A percentile compares a stretch with the other conserved stretches of the same genome.
Conservation (phyloP, 2,113 vertebrate species). For the Todiramphus chloris region DNA sequence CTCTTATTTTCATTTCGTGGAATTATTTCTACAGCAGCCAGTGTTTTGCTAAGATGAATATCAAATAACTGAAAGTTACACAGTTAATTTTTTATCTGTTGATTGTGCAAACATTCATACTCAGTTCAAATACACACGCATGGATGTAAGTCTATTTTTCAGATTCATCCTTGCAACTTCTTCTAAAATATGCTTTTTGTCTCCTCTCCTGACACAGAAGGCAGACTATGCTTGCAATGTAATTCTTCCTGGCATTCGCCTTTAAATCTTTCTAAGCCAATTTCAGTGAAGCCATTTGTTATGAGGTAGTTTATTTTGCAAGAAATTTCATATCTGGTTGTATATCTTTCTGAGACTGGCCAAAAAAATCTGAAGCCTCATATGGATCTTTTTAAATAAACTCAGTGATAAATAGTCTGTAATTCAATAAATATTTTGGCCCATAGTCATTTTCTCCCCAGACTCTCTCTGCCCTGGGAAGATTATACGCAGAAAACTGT, state of each 20-base stretch:
- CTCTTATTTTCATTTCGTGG: not conserved
- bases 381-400: constrained; percentile 38
- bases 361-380: not conserved
- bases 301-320: not conserved
- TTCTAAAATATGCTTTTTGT: not conserved
- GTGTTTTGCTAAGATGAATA: not conserved
- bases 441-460: not conserved
- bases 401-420: not conserved
- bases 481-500: not conserved
- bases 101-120: not conserved
- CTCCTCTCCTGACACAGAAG: not conserved
- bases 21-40: not conserved
- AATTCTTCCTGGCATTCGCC: not conserved
- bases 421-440: constrained; percentile 40
- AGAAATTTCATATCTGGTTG: constrained; percentile 16
- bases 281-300: constrained; percentile 29
- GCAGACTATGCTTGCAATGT: not conserved
- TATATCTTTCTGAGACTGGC: not conserved
- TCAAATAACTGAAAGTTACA: not conserved
- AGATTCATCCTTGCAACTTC: not conserved
- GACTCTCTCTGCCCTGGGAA: not conserved
- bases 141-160: not conserved
- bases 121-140: not conserved
- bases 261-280: constrained; percentile 23
- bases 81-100: not conserved